Percentiles rank a stretch among this genome's conserved stretches.
phyloP scores from a whole-genome alignment of 1,140 invertebrate species.

The Bombus fervidus region DNA sequence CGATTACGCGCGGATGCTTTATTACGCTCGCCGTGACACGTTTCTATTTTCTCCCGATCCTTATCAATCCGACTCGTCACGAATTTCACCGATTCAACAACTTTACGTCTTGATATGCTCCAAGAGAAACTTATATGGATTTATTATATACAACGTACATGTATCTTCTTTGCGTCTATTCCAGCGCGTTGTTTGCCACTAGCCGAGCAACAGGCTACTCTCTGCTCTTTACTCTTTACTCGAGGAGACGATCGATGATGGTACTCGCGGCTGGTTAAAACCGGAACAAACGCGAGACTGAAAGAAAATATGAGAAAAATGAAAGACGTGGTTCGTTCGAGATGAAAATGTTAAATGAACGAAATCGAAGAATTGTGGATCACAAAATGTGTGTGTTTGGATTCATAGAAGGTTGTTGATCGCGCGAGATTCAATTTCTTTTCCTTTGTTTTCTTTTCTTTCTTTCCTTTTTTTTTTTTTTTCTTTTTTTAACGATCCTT shows the following conservation, averaged over 20 bases:
- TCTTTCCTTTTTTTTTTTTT: neutral
- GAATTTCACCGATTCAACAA: neutral
- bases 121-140: too few relatives aligned
- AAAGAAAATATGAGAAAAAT: neutral
- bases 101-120: neutral
- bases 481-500: neutral
- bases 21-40: constrained; percentile 3
- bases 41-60: constrained; percentile 12
- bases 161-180: neutral
- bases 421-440: neutral
- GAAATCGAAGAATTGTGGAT: neutral
- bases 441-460: neutral
- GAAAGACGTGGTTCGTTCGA: neutral
- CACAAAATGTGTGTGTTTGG: neutral
- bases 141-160: neutral
- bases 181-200: neutral
- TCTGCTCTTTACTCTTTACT: neutral
- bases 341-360: neutral
- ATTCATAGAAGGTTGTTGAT: neutral
- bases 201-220: neutral
- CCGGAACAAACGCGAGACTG: neutral
- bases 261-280: neutral
- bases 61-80: neutral
- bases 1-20: constrained; percentile 34
- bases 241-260: neutral